Evolutionary conservation across 2,113 vertebrate genomes (phyloP).

Genomic region (Centrocercus urophasianus): DNA sequence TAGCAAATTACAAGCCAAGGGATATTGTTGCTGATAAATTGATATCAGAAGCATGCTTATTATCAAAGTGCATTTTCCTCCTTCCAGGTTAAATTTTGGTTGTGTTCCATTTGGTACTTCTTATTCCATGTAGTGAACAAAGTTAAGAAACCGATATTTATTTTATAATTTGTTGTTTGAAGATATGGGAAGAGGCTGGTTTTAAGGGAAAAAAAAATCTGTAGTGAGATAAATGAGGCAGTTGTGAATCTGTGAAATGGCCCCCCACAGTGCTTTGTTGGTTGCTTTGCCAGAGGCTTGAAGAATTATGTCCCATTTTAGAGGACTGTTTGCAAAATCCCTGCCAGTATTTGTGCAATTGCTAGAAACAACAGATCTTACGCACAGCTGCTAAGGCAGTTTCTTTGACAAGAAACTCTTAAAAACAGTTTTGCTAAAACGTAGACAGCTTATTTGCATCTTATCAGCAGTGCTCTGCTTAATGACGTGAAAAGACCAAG

Average conservation of each 20-base stretch:
- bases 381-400: constrained; percentile 44
- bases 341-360: constrained; percentile 55
- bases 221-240: not conserved
- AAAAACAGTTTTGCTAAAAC: constrained; percentile 22
- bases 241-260: constrained; percentile 8
- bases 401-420: constrained; percentile 19
- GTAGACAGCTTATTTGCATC: constrained; percentile 28
- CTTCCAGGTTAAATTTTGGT: not conserved
- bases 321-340: constrained; percentile 53
- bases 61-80: not conserved
- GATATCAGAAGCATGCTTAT: not conserved
- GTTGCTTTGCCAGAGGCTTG: constrained; percentile 39
- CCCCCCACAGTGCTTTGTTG: not conserved
- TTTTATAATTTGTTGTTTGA: not conserved
- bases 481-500: not conserved
- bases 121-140: not conserved
- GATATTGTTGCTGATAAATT: not conserved
- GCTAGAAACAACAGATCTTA: constrained; percentile 50
- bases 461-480: not conserved
- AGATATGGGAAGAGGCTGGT: not conserved
- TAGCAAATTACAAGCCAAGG: not conserved
- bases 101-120: not conserved
- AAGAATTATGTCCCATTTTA: constrained; percentile 39
- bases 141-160: not conserved
- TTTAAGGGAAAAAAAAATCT: not conserved